Conservation (phyloP, 2,113 vertebrate species). For the Rynchops niger region DNA sequence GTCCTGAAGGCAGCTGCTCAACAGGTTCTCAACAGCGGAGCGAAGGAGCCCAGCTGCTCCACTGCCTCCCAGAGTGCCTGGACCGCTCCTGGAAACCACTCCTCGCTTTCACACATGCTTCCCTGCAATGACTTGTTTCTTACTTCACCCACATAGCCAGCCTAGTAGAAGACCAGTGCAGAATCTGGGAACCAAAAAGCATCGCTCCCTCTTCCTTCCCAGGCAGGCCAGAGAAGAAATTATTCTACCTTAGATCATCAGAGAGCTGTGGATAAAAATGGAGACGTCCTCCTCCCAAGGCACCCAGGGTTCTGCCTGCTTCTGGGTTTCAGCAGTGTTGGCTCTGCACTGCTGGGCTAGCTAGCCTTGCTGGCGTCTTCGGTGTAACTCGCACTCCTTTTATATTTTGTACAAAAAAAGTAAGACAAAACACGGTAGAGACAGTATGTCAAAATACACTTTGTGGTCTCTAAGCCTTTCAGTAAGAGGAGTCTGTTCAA, state of each 20-base stretch:
- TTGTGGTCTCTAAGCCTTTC: background rate
- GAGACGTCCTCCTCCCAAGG: background rate
- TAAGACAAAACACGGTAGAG: background rate
- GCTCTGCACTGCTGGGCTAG: background rate
- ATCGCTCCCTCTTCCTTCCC: background rate
- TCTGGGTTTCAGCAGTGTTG: background rate
- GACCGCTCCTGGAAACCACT: fast-evolving
- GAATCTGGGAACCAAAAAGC: background rate
- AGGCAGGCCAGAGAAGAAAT: background rate
- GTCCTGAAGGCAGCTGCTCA: background rate
- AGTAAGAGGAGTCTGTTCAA: background rate
- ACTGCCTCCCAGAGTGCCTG: fast-evolving
- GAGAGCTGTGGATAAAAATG: background rate
- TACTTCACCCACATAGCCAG: background rate
- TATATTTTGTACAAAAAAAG: background rate
- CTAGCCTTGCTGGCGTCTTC: background rate
- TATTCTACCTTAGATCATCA: background rate
- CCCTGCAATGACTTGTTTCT: background rate
- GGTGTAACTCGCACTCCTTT: background rate
- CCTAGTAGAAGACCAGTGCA: background rate
- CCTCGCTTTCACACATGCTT: fast-evolving
- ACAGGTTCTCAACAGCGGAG: fast-evolving
- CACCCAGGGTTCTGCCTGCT: background rate
- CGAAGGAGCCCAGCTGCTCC: background rate
- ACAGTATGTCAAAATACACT: background rate